Evolutionary conservation across 2,797 vertebrate genomes (phyloP).

Genomic region (Mus minutoides): DNA sequence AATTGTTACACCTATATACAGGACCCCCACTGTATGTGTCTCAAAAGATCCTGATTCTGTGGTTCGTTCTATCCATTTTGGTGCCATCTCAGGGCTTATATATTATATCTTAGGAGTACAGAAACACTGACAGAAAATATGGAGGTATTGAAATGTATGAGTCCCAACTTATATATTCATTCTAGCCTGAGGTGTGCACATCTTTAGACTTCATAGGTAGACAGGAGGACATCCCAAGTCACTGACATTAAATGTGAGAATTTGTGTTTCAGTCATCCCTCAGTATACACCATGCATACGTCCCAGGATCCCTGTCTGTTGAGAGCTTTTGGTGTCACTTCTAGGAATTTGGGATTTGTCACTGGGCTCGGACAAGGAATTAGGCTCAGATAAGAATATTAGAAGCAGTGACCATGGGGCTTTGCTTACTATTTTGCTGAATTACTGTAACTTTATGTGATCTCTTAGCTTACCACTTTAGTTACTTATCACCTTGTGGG

Average conservation of each 20-base stretch:
- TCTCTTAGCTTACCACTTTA: background rate
- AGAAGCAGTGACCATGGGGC: background rate
- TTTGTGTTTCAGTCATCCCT: background rate
- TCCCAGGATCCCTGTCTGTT: background rate
- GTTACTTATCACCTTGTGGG: background rate
- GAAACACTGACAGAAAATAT: background rate
- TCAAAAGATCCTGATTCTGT: background rate
- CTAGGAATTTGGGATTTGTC: background rate
- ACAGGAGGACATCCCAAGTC: background rate
- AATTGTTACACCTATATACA: background rate
- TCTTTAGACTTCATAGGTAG: background rate
- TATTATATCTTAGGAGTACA: background rate
- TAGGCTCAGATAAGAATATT: background rate
- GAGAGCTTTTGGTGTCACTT: background rate
- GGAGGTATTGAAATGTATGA: conserved; percentile 38
- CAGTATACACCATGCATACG: no score
- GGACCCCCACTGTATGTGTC: background rate
- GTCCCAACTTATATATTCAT: background rate
- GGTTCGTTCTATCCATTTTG: background rate
- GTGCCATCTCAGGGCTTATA: background rate
- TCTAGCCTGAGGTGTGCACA: background rate
- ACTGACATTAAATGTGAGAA: background rate
- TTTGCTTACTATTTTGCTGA: background rate
- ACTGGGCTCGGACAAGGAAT: background rate
- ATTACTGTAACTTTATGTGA: background rate